These are phyloP conservation scores for Mystacornis crossleyi DNA, from an alignment of 2,113 vertebrate genomes.

Conservation along the genomic window DNA sequence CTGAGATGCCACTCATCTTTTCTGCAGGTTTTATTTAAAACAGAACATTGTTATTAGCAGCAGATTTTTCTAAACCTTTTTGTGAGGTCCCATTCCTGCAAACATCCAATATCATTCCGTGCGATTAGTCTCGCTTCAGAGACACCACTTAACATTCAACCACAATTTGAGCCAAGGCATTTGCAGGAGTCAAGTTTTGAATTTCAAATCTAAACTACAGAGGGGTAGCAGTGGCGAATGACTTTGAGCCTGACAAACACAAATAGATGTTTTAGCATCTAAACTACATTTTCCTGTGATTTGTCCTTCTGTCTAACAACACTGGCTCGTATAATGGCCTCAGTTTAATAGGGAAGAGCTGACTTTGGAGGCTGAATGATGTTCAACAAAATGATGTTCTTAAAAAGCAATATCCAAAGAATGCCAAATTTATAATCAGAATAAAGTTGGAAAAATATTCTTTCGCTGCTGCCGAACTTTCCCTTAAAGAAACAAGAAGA, in stretches of 20 bases:
- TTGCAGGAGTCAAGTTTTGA: slow-evolving; percentile 34
- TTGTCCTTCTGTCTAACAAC: not conserved
- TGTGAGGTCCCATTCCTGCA: slow-evolving; percentile 15
- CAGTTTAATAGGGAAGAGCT: not conserved
- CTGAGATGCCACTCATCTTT: not conserved
- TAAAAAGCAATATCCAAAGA: not conserved
- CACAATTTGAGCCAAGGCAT: slow-evolving; percentile 8
- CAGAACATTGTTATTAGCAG: not conserved
- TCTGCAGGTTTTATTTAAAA: slow-evolving; percentile 10
- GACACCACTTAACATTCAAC: slow-evolving; percentile 19
- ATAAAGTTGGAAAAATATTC: not conserved
- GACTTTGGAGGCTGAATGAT: not conserved
- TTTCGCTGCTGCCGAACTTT: not conserved
- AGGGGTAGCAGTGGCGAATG: not conserved
- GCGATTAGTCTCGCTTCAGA: slow-evolving; percentile 43
- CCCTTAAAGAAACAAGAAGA: not conserved
- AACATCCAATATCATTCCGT: not conserved
- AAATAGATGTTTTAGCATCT: slow-evolving; percentile 6
- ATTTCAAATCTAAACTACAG: slow-evolving; percentile 6
- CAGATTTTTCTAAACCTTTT: slow-evolving; percentile 36
- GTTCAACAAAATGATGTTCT: not conserved
- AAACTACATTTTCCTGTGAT: not conserved
- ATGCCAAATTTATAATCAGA: not conserved
- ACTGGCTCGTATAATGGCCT: not conserved
- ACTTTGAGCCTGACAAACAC: slow-evolving; percentile 6